phyloP scores from a whole-genome alignment of 1,140 invertebrate species.

The Vollenhovia emeryi region DNA sequence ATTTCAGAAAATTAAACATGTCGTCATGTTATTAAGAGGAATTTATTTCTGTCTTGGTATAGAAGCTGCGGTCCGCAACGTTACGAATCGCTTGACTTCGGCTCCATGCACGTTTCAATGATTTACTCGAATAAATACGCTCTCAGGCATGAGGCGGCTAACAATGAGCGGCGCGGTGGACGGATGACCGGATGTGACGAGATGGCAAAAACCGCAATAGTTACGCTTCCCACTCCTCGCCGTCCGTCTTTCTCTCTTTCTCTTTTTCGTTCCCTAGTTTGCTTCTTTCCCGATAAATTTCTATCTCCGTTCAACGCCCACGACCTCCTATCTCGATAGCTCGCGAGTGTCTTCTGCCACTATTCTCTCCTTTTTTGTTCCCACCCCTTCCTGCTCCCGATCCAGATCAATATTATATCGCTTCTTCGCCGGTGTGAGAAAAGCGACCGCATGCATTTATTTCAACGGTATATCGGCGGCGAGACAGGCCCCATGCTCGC shows the following conservation, averaged over 20 bases:
- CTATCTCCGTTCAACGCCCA: constrained; percentile 54
- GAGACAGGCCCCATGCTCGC: neutral
- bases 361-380: constrained; percentile 62
- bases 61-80: constrained; percentile 20
- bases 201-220: constrained; percentile 79
- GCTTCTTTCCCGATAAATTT: constrained; percentile 47
- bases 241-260: constrained; percentile 39
- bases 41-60: neutral
- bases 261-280: constrained; percentile 63
- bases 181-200: constrained; percentile 82
- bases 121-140: constrained; percentile 82
- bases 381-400: constrained; percentile 40
- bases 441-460: constrained; percentile 43
- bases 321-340: constrained; percentile 50
- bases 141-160: constrained; percentile 69
- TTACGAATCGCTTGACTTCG: constrained; percentile 38
- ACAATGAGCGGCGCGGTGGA: constrained; percentile 72
- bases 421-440: constrained; percentile 49
- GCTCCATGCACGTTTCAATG: constrained; percentile 77
- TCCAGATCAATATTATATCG: constrained; percentile 63
- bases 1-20: neutral
- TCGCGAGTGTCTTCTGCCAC: constrained; percentile 55
- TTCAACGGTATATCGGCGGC: constrained; percentile 9
- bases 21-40: neutral
- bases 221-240: constrained; percentile 75